Percentiles rank a stretch among this genome's conserved stretches.
Evolutionary conservation across 2,888 invertebrate species (phyloP).

Genomic region (Xylocampa areola): DNA sequence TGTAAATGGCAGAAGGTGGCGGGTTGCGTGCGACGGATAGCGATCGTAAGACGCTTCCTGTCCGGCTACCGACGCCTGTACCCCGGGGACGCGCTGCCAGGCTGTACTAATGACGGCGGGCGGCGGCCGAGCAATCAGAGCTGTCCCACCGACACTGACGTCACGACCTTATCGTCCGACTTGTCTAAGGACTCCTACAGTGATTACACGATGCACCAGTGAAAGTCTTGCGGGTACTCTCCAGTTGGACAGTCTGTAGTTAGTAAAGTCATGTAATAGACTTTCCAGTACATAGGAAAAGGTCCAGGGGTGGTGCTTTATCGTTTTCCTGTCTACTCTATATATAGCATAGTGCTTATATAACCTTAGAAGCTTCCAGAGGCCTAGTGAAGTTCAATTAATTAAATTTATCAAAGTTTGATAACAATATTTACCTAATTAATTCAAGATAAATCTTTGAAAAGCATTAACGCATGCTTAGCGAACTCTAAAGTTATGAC

Average conservation of each 20-base stretch:
- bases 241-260: conserved; percentile 9
- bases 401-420: too few species aligned
- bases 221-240: conserved; percentile 9
- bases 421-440: too few species aligned
- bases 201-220: conserved; percentile 7
- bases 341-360: too few species aligned
- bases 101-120: conserved; percentile 7
- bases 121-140: neutral
- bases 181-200: neutral
- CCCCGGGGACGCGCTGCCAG: conserved; percentile 3
- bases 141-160: conserved; percentile 10
- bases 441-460: too few species aligned
- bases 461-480: too few species aligned
- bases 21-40: conserved; percentile 10
- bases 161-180: neutral
- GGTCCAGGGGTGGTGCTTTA: too few species aligned
- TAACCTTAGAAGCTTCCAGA: too few species aligned
- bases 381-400: too few species aligned
- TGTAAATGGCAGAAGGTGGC: conserved; percentile 2
- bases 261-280: conserved; percentile 3
- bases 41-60: conserved; percentile 14
- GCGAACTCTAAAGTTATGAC: too few species aligned
- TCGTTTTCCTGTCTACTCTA: too few species aligned
- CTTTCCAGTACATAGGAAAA: conserved; percentile 3
- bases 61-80: conserved; percentile 4